Base-by-base conservation (phyloP, 2,888 invertebrate species). In the Lysandra coridon region DNA sequence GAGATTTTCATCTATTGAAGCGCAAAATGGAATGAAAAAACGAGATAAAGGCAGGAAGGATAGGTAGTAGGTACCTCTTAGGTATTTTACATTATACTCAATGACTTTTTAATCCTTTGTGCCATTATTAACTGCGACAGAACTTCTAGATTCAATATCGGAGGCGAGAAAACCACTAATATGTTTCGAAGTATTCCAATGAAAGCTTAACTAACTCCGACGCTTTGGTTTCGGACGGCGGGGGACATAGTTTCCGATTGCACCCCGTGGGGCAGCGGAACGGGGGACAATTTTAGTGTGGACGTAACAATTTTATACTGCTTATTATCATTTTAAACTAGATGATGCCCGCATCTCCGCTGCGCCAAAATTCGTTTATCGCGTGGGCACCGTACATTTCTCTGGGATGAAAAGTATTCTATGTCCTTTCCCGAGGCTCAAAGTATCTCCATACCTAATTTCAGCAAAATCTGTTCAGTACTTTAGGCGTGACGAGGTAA, bases 171-270 rank as follows among this genome's bases (percentile, higher is more conserved):
- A 74, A 74, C 74, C 74, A 30, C 74, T 49, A n/a, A 49, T 49
- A 74, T 74, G 74, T 40, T 74, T 23, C 49, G 33, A 74, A 74
- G 74, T 74, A 74, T 74, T 74, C 23, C 74, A 44, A 49, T 74
- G 74, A 74, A 49, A 74, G 40, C 69, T 69, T 69, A 69, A 69
- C 69, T 69, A 69, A 69, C 69, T 69, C 69, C 33, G 30, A 14
- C 69, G 33, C 69, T 69, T 69, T 69, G 14, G 69, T 69, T 69
- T 69, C 33, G 69, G 69, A 30, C 69, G 30, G 33, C 33, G 33
- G 69, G 69, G 69, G 69, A 7, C 69, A 33, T 69, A 69, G 33
- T 69, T 69, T 10, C 69, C 12, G 69, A 69, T 69, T 69, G 4
- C 33, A 69, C 69, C 69, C 69, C 69, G 69, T 69, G 14, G 62